These are phyloP conservation scores for Nannobrachium achirus DNA, from an alignment of 2,113 vertebrate genomes.

Conservation along the genomic window DNA sequence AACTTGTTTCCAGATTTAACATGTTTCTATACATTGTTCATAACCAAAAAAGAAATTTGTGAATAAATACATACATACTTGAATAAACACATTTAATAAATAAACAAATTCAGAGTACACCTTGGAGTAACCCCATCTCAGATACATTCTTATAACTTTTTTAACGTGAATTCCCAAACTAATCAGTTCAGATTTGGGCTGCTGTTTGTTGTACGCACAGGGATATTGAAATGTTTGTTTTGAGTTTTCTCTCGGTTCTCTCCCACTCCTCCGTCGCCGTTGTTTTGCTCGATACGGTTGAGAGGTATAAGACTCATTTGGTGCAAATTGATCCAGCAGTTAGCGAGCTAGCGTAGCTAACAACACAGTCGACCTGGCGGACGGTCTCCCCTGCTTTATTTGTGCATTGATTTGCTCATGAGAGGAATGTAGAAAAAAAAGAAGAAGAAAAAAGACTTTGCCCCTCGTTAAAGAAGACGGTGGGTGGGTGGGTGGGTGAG, in stretches of 20 bases:
- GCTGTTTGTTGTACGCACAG: background rate
- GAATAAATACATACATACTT: no score
- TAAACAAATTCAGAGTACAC: no score
- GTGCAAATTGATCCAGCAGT: slow-evolving; percentile 24
- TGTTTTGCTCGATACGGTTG: slow-evolving; percentile 18
- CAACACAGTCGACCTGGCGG: slow-evolving; percentile 33
- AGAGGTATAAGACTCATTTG: slow-evolving; percentile 26
- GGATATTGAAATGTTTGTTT: background rate
- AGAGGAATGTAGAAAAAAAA: background rate
- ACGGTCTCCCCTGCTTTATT: slow-evolving; percentile 16
- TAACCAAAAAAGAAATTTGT: no score
- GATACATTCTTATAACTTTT: no score
- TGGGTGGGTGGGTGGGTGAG: background rate
- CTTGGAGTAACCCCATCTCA: no score
- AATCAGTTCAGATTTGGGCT: background rate
- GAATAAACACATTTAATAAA: no score
- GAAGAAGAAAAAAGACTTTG: slow-evolving; percentile 15
- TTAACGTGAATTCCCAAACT: no score
- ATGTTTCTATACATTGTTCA: no score
- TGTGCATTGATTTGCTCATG: slow-evolving; percentile 40
- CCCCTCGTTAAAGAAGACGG: slow-evolving; percentile 27
- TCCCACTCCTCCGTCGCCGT: no score
- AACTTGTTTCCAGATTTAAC: no score
- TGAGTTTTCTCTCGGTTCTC: background rate
- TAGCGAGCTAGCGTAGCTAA: slow-evolving; percentile 7